Evolutionary conservation across 1,140 invertebrate genomes (phyloP).

Genomic region (Ceratina japonica): DNA sequence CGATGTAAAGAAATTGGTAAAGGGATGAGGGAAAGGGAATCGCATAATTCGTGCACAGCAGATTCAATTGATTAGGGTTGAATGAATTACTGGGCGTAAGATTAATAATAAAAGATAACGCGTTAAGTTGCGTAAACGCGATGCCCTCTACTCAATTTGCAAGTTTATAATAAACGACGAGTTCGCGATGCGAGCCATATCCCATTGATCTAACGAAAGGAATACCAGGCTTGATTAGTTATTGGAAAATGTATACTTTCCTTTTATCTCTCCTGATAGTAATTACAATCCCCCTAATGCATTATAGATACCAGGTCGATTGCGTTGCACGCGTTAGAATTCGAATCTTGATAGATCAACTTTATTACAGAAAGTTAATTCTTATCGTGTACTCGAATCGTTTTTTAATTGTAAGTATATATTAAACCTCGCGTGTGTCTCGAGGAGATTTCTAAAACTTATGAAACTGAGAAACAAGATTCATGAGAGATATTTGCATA

Average conservation of each 20-base stretch:
- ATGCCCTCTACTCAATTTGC: conserved; percentile 27
- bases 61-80: conserved; percentile 39
- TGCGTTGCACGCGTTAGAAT: no score
- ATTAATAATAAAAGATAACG: conserved; percentile 43
- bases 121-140: conserved; percentile 35
- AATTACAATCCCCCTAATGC: conserved; percentile 22
- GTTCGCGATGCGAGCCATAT: neutral
- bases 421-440: no score
- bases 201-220: neutral
- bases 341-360: no score
- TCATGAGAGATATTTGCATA: no score
- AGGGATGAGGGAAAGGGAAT: neutral
- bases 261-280: neutral
- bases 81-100: conserved; percentile 34
- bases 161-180: conserved; percentile 24
- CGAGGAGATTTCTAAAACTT: no score
- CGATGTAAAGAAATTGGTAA: neutral
- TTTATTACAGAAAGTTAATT: no score
- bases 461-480: no score
- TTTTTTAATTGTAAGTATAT: no score
- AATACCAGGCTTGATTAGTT: conserved; percentile 26
- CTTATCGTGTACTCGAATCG: no score
- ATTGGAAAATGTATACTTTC: neutral
- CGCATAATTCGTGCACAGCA: neutral
- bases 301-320: neutral